Evolutionary conservation across 2,888 invertebrate species (phyloP), one percentile per base, ranked within the genome.

Genomic region (Hipparchia semele): DNA sequence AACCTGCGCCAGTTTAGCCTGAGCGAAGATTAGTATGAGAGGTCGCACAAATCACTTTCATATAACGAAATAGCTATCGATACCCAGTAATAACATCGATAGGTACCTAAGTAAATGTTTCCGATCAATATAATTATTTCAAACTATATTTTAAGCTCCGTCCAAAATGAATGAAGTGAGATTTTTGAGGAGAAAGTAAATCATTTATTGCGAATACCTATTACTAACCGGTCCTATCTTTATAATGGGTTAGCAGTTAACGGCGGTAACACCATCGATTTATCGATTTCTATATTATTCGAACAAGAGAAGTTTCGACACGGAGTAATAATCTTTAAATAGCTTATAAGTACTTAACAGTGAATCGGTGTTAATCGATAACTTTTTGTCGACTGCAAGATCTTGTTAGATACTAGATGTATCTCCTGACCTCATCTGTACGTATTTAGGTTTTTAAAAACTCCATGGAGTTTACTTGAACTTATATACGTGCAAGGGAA

Each of bases 121-220:
- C 73, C 75, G 83, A 85, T 90, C 86, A 87, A 85, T 83, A 85
- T 87, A 86, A 90, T 87, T 84, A 88, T 85, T 84, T 83, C 82
- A 82, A 80, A 80, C 82, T 84, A 84, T 83, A 83, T 81, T 80
- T 84, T 81, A 81, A 84, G 83, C 83, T 85, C 80, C 77, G 75
- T 78, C 80, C 74, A 76, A 76, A 51, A 79, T 80, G 83, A 83
- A 83, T 79, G 80, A 80, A 39, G 77, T 80, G 83, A 84, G 82
- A 83, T 87, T 88, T 89, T 88, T 88, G 85, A 86, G 88, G 90
- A 90, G 92, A 92, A 93, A 93, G 92, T 92, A 86, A 90, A 90
- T 85, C 85, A 88, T 90, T 90, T 89, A 86, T 89, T 88, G 87
- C 87, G 81, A 88, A 90, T 90, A 86, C 83, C 86, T 86, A 83